These are phyloP conservation scores for Orchesella flavescens DNA, from an alignment of 2,888 invertebrate species.

Conservation along the genomic window DNA sequence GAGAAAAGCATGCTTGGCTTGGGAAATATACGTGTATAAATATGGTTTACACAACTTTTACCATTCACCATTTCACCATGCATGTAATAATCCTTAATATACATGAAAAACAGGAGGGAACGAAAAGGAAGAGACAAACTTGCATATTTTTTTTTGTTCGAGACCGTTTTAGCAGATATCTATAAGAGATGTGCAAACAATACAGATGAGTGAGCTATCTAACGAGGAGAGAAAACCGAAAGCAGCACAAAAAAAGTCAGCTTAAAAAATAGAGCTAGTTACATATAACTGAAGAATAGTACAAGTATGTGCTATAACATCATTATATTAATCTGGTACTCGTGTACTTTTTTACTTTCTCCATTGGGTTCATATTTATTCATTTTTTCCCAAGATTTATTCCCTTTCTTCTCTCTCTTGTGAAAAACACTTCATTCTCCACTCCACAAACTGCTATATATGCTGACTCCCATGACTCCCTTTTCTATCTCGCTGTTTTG, in stretches of 20 bases:
- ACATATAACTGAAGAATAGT: neutral
- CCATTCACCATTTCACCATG: conserved; percentile 2
- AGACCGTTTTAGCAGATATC: neutral
- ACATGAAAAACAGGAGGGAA: neutral
- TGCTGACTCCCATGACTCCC: too few species aligned
- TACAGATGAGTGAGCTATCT: conserved; percentile 15
- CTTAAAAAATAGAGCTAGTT: neutral
- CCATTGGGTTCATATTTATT: conserved; percentile 29
- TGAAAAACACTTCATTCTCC: neutral
- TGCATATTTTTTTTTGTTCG: too few species aligned
- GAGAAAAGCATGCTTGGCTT: too few species aligned
- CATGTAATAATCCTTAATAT: neutral
- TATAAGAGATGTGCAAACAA: conserved; percentile 25
- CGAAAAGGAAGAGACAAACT: neutral
- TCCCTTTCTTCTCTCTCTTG: neutral
- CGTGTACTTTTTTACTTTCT: neutral
- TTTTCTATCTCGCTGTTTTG: too few species aligned
- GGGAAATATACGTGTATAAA: too few species aligned
- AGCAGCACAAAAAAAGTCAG: neutral
- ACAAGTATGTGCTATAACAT: neutral
- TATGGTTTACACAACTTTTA: neutral
- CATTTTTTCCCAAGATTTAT: conserved; percentile 41
- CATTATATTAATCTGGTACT: neutral
- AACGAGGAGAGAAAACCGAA: neutral
- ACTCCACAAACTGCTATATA: neutral